phyloP scores from a whole-genome alignment of 2,113 vertebrate genomes.

The Machaerirhynchus nigripectus region DNA sequence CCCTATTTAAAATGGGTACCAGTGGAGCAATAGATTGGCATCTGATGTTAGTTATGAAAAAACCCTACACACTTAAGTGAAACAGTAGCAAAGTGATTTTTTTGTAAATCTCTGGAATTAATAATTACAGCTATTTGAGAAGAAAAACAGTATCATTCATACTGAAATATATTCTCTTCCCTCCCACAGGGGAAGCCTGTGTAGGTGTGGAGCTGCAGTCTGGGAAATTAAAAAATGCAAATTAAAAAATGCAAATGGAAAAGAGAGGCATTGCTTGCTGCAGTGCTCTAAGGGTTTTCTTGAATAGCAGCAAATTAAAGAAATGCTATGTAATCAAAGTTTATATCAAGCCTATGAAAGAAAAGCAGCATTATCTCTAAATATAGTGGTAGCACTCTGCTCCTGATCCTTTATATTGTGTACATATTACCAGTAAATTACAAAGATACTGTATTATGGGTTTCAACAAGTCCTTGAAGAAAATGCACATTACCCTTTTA shows the following conservation, averaged over 20 bases:
- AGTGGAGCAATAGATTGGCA: constrained; percentile 24
- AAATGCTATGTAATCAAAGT: constrained; percentile 80
- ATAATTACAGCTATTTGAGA: constrained; percentile 63
- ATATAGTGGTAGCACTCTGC: constrained; percentile 53
- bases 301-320: constrained; percentile 79
- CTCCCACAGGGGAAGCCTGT: constrained; percentile 66
- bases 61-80: neutral
- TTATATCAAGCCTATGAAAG: constrained; percentile 75
- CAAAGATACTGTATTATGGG: neutral
- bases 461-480: constrained; percentile 45
- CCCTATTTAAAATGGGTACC: constrained; percentile 36
- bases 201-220: constrained; percentile 72
- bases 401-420: constrained; percentile 41
- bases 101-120: constrained; percentile 55
- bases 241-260: constrained; percentile 78
- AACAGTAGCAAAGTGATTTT: constrained; percentile 49
- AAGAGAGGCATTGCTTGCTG: constrained; percentile 63
- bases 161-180: constrained; percentile 69
- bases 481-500: constrained; percentile 24
- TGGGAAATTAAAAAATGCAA: constrained; percentile 82
- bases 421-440: constrained; percentile 37
- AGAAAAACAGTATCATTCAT: constrained; percentile 70
- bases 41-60: neutral
- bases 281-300: constrained; percentile 73
- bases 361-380: constrained; percentile 72